A percentile compares a stretch with the other conserved stretches of the same genome.
phyloP scores from a whole-genome alignment of 1,140 invertebrate species.

The Melipona quadrifasciata region DNA sequence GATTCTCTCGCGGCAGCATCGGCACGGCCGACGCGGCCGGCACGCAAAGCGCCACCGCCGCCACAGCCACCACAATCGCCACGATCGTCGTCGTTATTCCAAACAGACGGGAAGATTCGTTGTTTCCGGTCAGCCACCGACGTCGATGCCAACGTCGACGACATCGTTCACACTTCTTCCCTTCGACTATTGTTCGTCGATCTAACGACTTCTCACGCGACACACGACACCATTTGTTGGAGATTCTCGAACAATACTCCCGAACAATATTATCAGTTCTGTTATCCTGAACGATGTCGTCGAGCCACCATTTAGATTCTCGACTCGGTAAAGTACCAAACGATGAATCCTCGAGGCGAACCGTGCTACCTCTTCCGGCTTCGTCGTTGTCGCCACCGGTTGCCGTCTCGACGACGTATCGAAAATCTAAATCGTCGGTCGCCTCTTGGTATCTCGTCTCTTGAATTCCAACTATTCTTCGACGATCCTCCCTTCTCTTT shows the following conservation, averaged over 20 bases:
- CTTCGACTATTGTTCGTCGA: not conserved
- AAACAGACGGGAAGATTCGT: not conserved
- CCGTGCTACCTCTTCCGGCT: not conserved
- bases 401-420: not conserved
- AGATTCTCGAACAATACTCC: not conserved
- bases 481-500: not conserved
- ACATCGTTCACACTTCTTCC: not conserved
- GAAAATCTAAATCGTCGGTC: not conserved
- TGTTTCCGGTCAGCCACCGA: not conserved
- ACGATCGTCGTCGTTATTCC: conserved; percentile 17
- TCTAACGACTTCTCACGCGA: not conserved
- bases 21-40: conserved; percentile 19
- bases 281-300: not conserved
- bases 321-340: not conserved
- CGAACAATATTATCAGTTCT: not conserved
- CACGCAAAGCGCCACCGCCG: conserved; percentile 9
- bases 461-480: not conserved
- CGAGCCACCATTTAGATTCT: not conserved
- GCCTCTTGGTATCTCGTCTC: not conserved
- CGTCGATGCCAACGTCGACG: not conserved
- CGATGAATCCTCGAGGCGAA: not conserved
- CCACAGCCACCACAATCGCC: not conserved
- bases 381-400: not conserved
- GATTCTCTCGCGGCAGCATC: conserved; percentile 20
- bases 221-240: not conserved